Base-by-base conservation (phyloP, 2,888 invertebrate genomes). In the Eupithecia exiguata region DNA sequence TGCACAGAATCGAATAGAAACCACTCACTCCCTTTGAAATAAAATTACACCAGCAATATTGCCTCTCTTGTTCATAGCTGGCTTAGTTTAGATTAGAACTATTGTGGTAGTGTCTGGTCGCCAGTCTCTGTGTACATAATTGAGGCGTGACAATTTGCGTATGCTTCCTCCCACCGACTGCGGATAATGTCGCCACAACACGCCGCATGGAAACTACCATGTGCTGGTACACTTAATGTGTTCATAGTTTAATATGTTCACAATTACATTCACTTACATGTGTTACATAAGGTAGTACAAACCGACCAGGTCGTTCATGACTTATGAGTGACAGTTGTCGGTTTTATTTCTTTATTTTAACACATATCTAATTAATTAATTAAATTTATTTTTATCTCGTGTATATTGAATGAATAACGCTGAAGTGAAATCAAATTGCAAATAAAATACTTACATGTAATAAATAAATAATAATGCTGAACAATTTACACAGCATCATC, bases 101-200 rank as follows among this genome's bases (percentile, higher is more conserved):
- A n/a, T 53, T 53, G 10, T 53, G 49, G n/a, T 9, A 53, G 21
- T n/a, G 49, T 21, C 3, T 10, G 21, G 49, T 30, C 3, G 49
- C 49, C n/a, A 10, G 49, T 21, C n/a, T 49, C 49, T 21, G 49
- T 53, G 21, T 53, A 53, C 49, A 53, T 21, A 53, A 53, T 53
- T 10, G 21, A 53, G 21, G 63, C 35, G 63, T 36, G 63, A 63
- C 63, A 63, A 63, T 63, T 63, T 35, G 63, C 63, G 63, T 35
- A 63, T 18, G 35, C 30, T 18, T 18, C 35, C 61, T 12, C 25
- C 25, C 30, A n/a, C 63, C 63, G 10, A 63, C 63, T 63, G 63
- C 10, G 36, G 49, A 69, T 65, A 63, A 63, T 36, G 63, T 63
- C 63, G 9, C 35, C 35, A 36, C 63, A 30, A 40, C 49, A 58